Evolutionary conservation across 64 coral and sea anemone genomes (phyloP), one percentile per base, ranked within the genome.

Genomic region (Pocillopora verrucosa): DNA sequence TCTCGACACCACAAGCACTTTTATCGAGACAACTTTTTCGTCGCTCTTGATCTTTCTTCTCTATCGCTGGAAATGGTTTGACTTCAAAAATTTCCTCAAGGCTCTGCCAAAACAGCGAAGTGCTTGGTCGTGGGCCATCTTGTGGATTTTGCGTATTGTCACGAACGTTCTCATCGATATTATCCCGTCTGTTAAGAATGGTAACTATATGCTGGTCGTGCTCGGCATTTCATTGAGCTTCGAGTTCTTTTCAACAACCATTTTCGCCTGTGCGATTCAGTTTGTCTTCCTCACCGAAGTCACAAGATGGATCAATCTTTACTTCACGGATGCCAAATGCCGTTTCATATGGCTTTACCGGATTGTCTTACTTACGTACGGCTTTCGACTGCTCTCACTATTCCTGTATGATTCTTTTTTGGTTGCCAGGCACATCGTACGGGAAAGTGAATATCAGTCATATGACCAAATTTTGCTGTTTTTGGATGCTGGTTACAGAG

Each of bases 201-300:
- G 59, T 56, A 26, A 79, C 56, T 56, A 51, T 26, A 51, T 79
- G 58, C 77, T 79, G 24, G 59, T 79, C 17, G 77, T 59, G 20
- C 77, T 79, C 22, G 77, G 77, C 10, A 22, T 79, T 79, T 79
- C 77, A 22, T 19, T 79, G 77, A 79, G 51, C 26, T 79, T 79
- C 59, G 77, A 79, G n/a, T 79, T 79, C 77, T 51, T 56, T 79
- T 79, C 77, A 30, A 79, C 77, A 79, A 79, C 77, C 24, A 79
- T 79, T 79, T 59, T 79, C 7, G 77, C 77, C 4, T 79, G 77
- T 56, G 77, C 57, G 57, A 24, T 79, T 79, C 58, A 51, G 51
- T 45, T 59, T 79, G 77, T 79, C 16, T 10, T 59, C 4, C 3
- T 79, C 56, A 22, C 13, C 77, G 59, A 79, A 51, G 77, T 79